Base-by-base conservation (phyloP, 2,888 invertebrate genomes). In the Lomographa bimaculata region DNA sequence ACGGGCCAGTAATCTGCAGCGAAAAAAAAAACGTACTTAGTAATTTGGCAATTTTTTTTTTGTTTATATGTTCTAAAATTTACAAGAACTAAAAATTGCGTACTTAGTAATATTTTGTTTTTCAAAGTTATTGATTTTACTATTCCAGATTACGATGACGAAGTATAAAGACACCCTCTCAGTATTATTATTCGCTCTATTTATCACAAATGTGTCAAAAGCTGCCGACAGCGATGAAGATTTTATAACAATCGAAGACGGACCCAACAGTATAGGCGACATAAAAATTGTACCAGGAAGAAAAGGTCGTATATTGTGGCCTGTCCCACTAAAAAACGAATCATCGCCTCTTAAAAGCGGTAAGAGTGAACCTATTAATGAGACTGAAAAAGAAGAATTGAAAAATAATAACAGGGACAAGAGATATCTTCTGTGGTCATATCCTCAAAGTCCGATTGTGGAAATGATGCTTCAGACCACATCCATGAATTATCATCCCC, bases 401-500 rank as follows among this genome's bases (percentile, higher is more conserved):
- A 24, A 28, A 20, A 20, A 48, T 4, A 52, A 16, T 5, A 38
- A 41, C 6, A 64, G 70, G 41, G 41, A 60, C 11, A 66, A 58
- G 17, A 65, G 84, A 5, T 80, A 66, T 25, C 60, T 76, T 4
- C 50, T 60, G 16, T 76, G 74, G 67, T 71, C 83, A 1, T 80
- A 80, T 42, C 77, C 74, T 7, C 79, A 79, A 42, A 85, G 69
- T 35, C 77, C 76, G 0, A 66, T 86, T 5, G 75, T 80, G n/a
- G 79, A 84, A 18, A 67, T 83, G 55, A 74, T 89, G 79, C 63
- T 79, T 64, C 76, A 84, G 21, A 72, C 77, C 0, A 56, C 80
- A 4, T 64, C 77, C 1, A 33, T 60, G 0, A 71, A 78, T 34
- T 79, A 80, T 45, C 55, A 60, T 0, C 80, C 82, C 2, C 57